Percentiles rank a stretch among this genome's conserved stretches.
Evolutionary conservation across 2,888 invertebrate species (phyloP).

Genomic region (Ormyrus rosae): DNA sequence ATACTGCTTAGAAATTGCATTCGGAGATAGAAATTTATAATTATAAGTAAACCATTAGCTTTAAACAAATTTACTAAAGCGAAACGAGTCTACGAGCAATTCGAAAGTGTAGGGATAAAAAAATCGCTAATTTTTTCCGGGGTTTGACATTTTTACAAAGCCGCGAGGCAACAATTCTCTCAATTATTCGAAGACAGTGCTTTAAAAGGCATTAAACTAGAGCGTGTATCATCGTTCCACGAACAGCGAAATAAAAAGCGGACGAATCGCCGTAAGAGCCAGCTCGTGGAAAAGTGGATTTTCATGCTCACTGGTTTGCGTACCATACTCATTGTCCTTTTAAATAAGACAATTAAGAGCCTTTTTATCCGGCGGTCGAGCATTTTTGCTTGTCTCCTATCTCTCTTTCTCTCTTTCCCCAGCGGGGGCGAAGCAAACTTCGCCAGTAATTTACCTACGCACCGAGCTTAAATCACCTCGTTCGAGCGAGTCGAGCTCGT

Average conservation of each 20-base stretch:
- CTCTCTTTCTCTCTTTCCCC: not conserved
- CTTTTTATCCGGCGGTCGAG: slow-evolving; percentile 12
- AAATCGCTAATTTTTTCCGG: too few relatives aligned
- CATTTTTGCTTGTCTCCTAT: slow-evolving; percentile 17
- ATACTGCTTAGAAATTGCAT: too few relatives aligned
- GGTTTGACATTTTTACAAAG: too few relatives aligned
- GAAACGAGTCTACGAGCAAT: too few relatives aligned
- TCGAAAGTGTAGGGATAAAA: too few relatives aligned
- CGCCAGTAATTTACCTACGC: slow-evolving; percentile 42
- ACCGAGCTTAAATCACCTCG: slow-evolving; percentile 37
- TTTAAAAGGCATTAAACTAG: not conserved
- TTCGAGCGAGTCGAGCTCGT: not conserved
- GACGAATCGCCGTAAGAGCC: not conserved
- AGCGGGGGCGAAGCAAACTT: slow-evolving; percentile 13
- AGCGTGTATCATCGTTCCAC: not conserved
- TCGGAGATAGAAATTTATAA: too few relatives aligned
- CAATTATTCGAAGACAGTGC: not conserved
- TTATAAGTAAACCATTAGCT: too few relatives aligned
- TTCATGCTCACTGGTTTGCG: slow-evolving; percentile 47
- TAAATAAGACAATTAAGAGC: slow-evolving; percentile 59
- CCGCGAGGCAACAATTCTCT: too few relatives aligned
- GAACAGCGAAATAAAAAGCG: not conserved
- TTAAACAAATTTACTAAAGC: too few relatives aligned
- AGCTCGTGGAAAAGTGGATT: slow-evolving; percentile 47
- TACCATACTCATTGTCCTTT: slow-evolving; percentile 54